Percentiles rank a stretch among this genome's conserved stretches.
phyloP scores from a whole-genome alignment of 2,888 invertebrate species.

The Cybosia mesomella region DNA sequence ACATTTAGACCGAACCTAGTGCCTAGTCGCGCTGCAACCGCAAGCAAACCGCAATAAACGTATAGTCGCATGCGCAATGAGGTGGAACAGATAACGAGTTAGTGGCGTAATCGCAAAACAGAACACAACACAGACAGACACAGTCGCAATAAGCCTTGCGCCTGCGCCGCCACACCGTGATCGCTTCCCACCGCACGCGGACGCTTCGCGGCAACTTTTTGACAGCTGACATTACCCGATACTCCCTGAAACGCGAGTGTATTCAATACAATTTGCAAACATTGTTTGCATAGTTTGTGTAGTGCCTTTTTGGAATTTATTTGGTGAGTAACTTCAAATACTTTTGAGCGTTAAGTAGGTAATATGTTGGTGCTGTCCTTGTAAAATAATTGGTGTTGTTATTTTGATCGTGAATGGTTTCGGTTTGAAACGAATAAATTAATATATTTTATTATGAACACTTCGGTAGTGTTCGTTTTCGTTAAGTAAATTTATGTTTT shows the following conservation, averaged over 20 bases:
- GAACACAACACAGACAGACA: background rate
- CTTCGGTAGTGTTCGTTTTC: background rate
- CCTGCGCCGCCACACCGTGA: slow-evolving; percentile 55
- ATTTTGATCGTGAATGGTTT: slow-evolving; percentile 25
- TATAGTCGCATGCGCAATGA: slow-evolving; percentile 46
- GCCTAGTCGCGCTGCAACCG: slow-evolving; percentile 9
- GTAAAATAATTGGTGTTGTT: slow-evolving; percentile 46
- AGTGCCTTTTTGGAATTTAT: slow-evolving; percentile 25
- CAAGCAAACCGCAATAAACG: slow-evolving; percentile 29
- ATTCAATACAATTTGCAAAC: slow-evolving; percentile 17
- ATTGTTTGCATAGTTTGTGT: slow-evolving; percentile 22
- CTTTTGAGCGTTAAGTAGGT: slow-evolving; percentile 1
- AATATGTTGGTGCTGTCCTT: slow-evolving; percentile 41
- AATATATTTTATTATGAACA: background rate
- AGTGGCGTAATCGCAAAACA: slow-evolving; percentile 42
- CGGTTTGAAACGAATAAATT: slow-evolving; percentile 11
- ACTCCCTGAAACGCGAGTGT: slow-evolving; percentile 60
- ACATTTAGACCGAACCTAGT: background rate
- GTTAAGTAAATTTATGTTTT: no score
- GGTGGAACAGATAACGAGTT: slow-evolving; percentile 52
- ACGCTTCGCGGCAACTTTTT: slow-evolving; percentile 62
- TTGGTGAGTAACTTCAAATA: slow-evolving; percentile 33
- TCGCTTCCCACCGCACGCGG: slow-evolving; percentile 50
- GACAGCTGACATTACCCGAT: slow-evolving; percentile 56
- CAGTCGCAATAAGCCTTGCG: slow-evolving; percentile 18